Evolutionary conservation across 2,888 invertebrate species (phyloP), one percentile per base, ranked within the genome.

Genomic region (Tenthredo scrophulariae): DNA sequence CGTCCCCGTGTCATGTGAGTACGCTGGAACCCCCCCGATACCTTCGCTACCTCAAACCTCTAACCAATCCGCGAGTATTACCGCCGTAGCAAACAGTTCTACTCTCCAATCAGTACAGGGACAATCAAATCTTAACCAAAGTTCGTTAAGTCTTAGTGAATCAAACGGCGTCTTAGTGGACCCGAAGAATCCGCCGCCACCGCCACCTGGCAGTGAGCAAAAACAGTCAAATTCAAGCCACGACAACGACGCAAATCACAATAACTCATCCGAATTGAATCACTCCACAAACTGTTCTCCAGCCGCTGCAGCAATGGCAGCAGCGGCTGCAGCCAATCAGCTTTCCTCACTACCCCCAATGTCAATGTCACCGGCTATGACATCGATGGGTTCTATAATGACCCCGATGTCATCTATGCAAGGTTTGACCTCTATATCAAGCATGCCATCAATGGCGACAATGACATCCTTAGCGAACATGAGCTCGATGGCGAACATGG

Each of bases 1-100:
- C 96, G 98, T 98, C 96, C 98, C 98, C 96, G 98, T 98, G 95
- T 98, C 98, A 97, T 98, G 98, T 98, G 98, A 98, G 98, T 98
- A 97, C 97, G 96, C 96, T 95, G 95, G 95, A 95, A 95, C 96
- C 95, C 96, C 94, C 95, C 95, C 91, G 91, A 93, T 91, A 92
- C 92, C 92, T 89, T 88, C 88, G 93, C 93, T 92, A 93, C 93
- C 92, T 94, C 94, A 93, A 91, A 91, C 89, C 89, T 89, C 89
- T 88, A 93, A 92, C 91, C 92, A 92, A 90, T 91, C 67, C 67
- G 67, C 93, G 91, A 80, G 90, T 92, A 90, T 91, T 91, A 88
- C 89, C 89, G 88, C 72, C 40, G 72, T 72, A 37, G 72, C 15
- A 72, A 72, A 72, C 40, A 72, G 88, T 87, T 85, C 91, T 88